Evolutionary conservation across 2,888 invertebrate genomes (phyloP), one percentile per base, ranked within the genome.

Genomic region (Tenthredo scrophulariae): DNA sequence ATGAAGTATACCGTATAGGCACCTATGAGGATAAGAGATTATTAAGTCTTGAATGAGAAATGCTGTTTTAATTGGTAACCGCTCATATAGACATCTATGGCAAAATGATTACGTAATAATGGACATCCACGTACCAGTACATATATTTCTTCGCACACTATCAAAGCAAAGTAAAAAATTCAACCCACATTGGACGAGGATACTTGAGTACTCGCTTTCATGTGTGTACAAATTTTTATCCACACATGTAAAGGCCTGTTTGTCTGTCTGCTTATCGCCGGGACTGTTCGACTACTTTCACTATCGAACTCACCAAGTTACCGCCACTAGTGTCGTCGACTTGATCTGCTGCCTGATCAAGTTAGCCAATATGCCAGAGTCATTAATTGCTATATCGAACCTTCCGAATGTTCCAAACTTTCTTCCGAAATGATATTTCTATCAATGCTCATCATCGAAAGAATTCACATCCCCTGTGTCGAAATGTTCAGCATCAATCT

Each of bases 241-340:
- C 80, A 80, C 62, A 58, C 80, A 37, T 22, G 37, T 13, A 37
- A 22, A 80, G 50, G 40, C 22, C 22, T 62, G 15, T 50, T 37
- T 13, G 58, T 80, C 62, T 58, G n/a, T 33, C 26, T 58, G 62
- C 80, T 80, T 80, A 80, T 80, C 62, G 58, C n/a, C 62, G 58
- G 40, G 62, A 62, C 80, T n/a, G 62, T 80, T 80, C 80, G 80
- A 80, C 80, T 80, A 80, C 80, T 80, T 80, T 80, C 80, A 80
- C 80, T 80, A 80, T 80, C 80, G 58, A 80, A 80, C 80, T 80
- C 37, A 80, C 58, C 7, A 29, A 22, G 62, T 80, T 40, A 40
- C 22, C 33, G 33, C 58, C 58, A 33, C 33, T 4, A 46, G 9
- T 40, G 22, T n/a, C 37, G 58, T n/a, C 4, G 40, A 62, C 22